These are phyloP conservation scores for Metridium senile DNA, from an alignment of 92 coral and sea anemone genomes.

Conservation along the genomic window DNA sequence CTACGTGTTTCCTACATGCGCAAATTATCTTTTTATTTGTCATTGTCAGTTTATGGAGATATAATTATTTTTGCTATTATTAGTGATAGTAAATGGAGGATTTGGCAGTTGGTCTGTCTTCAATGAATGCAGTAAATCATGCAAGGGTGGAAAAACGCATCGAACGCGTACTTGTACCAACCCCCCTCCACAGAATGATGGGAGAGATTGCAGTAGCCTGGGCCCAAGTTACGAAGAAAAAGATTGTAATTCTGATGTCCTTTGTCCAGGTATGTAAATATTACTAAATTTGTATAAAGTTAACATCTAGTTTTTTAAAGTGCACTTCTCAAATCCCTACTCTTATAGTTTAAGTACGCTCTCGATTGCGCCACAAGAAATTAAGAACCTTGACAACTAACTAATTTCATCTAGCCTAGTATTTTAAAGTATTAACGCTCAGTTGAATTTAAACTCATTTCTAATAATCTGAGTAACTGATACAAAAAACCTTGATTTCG, in stretches of 20 bases:
- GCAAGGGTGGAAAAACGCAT: constrained; percentile 59
- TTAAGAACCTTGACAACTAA: too few relatives aligned
- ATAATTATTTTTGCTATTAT: not conserved
- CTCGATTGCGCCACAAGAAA: too few relatives aligned
- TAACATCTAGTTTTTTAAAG: not conserved
- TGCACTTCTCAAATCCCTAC: too few relatives aligned
- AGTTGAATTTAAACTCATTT: too few relatives aligned
- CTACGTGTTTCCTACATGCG: too few relatives aligned
- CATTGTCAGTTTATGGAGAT: too few relatives aligned
- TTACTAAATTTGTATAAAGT: not conserved
- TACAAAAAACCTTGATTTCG: too few relatives aligned
- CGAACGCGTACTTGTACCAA: constrained; percentile 76
- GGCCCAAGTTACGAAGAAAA: constrained; percentile 55
- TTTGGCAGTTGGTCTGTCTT: constrained; percentile 80
- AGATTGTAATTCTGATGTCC: constrained; percentile 64
- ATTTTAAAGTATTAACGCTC: too few relatives aligned
- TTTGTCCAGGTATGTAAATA: constrained; percentile 64
- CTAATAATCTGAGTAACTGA: too few relatives aligned
- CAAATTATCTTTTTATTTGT: too few relatives aligned
- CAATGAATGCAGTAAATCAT: constrained; percentile 74
- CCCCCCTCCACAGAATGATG: constrained; percentile 68
- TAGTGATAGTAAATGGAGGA: constrained; percentile 56
- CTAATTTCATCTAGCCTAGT: too few relatives aligned
- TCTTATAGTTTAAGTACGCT: too few relatives aligned
- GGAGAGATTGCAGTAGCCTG: constrained; percentile 58